These are phyloP conservation scores for Actinopyga echinites DNA, from an alignment of 53 echinoderm and acorn worm genomes.

Conservation along the genomic window DNA sequence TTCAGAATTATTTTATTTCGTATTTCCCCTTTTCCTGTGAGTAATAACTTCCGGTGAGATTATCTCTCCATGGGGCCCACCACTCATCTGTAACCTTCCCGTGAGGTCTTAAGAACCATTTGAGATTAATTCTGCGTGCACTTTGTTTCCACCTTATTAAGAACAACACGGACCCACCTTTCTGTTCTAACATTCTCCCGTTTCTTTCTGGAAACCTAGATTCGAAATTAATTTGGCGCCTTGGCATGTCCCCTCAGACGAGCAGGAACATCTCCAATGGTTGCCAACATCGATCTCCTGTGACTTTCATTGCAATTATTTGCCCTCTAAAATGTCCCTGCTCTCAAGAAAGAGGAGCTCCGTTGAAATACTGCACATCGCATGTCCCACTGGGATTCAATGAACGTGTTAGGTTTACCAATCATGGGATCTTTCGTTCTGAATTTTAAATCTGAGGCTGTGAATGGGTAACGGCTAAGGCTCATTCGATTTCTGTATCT, in stretches of 20 bases:
- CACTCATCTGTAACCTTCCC: no score
- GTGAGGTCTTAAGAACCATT: no score
- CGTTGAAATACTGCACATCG: constrained; percentile 23
- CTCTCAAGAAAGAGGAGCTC: constrained; percentile 1
- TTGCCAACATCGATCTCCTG: constrained; percentile 5
- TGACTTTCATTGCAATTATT: constrained; percentile 34
- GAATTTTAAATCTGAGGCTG: constrained; percentile 39
- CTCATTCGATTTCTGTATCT: not conserved
- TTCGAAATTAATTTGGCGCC: constrained; percentile 21
- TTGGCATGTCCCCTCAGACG: not conserved
- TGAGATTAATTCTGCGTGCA: no score
- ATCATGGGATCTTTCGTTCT: constrained; percentile 10
- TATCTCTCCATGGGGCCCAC: no score
- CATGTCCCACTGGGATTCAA: constrained; percentile 11
- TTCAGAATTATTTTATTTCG: no score
- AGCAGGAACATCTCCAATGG: not conserved
- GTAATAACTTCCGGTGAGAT: no score
- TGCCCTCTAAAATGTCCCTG: constrained; percentile 36
- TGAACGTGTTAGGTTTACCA: not conserved
- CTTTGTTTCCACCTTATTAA: no score
- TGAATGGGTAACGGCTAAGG: not conserved
- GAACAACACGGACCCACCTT: no score
- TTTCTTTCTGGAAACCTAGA: no score
- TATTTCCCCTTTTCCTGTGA: no score
- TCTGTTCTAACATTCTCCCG: no score